Base-by-base conservation (phyloP, 2,888 invertebrate genomes). In the Cataglyphis rosenhaueri region DNA sequence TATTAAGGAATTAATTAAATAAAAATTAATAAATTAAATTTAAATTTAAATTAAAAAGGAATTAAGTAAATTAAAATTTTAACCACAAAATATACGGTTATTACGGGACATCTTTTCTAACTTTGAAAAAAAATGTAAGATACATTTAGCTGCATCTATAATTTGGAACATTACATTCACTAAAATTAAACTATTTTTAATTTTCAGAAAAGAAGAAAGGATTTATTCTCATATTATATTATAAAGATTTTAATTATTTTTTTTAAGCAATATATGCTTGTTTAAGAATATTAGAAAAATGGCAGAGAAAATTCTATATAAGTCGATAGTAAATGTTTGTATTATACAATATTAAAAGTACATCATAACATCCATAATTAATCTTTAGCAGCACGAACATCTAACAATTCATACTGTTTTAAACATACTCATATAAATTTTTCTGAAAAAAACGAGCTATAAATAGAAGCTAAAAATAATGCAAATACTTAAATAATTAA, bases 131-230 rank as follows among this genome's bases (percentile, higher is more conserved):
- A 52, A 41, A 41, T 41, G 10, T 41, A 41, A 41, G 41, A 41
- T 41, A 41, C 12, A 41, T 38, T 57, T 57, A 0, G 12, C 44
- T 55, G 15, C 1, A 55, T 55, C 8, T 71, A 18, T 35, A 35
- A 6, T 18, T 18, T 55, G 29, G 9, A 35, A 55, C 1, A 35
- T 32, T 70, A 9, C 12, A 70, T 55, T 70, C 3, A 10, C 15
- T 18, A 38, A 25, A 73, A 41, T 3, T 38, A 38, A 25, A 55
- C 0, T 0, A 10, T 0, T 71, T 71, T 71, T 68, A 48, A 35
- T 21, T 3, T 2, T 5, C 0, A 0, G 8, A 1, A n/a, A 8
- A 52, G 2, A 2, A 1, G 2, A 8, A 1, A 6, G 1, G 1
- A 52, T 52, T n/a, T n/a, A 25, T 25, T 25, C 25, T 25, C 4